Evolutionary conservation across 37 sponge, comb jelly and placozoan genomes (phyloP), one percentile per base, ranked within the genome.

Genomic region (Theonella swinhoei): DNA sequence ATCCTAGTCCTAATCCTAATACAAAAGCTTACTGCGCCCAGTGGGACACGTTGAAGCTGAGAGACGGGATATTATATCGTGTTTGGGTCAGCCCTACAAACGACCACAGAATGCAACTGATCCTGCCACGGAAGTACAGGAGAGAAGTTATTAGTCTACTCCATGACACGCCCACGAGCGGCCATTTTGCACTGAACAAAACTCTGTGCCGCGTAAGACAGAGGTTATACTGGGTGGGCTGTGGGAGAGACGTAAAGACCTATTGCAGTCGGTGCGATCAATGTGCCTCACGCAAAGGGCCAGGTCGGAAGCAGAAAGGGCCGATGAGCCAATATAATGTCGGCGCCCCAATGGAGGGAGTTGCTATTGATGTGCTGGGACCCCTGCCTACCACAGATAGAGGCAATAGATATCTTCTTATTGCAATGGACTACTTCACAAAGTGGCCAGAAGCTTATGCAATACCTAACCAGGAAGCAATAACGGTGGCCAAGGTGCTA

Each of bases 301-400:
- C 76, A 11, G 36, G 23, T 9, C 26, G 76, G 60, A 40, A n/a
- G 60, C 28, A 24, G 4, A 14, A 59, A 24, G 76, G 39, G 23
- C 60, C 60, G 14, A 7, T 75, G 60, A 8, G 9, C 4, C 25
- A 40, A 47, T 33, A 75, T 29, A 19, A 40, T 14, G 65, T 32
- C n/a, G 65, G 78, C 4, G 38, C 78, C 24, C 78, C 78, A 77
- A 77, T 77, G 78, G 78, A 77, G 38, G 8, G 39, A 20, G 28
- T 77, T 24, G 78, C 78, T 32, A 23, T 77, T 61, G 78, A 77
- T 62, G 65, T 77, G 8, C 30, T 77, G 65, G 78, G 78, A 23
- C 78, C 78, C 42, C 65, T 77, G 20, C 78, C 78, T 2, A 2
- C 5, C 4, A 77, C 39, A 32, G 37, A 61, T 4, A 2, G 14